Percentiles rank a stretch among this genome's conserved stretches.
Conservation (phyloP, 2,888 invertebrate genomes). For the Sisyra nigra region DNA sequence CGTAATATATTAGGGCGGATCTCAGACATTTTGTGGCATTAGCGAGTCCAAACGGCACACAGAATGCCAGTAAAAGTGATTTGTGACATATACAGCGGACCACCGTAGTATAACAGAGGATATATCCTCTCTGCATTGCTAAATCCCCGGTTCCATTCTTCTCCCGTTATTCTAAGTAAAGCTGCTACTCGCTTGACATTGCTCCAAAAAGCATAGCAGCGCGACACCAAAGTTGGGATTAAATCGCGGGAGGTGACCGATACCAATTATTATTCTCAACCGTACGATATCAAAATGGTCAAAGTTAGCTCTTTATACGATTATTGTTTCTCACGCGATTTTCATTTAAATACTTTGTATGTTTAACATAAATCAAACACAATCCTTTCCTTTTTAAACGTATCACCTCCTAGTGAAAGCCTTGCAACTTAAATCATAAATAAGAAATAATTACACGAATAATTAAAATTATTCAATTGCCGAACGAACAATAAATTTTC, state of each 20-base stretch:
- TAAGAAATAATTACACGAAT: too few species aligned
- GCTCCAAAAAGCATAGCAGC: not conserved
- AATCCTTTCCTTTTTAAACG: too few species aligned
- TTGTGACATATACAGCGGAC: conserved; percentile 21
- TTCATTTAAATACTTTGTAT: not conserved
- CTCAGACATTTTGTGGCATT: conserved; percentile 20
- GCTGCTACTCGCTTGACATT: conserved; percentile 1
- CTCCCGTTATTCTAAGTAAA: conserved; percentile 14
- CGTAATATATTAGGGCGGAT: conserved; percentile 10
- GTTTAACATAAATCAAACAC: too few species aligned
- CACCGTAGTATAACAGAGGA: conserved; percentile 12
- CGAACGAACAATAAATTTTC: too few species aligned
- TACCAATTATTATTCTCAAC: conserved; percentile 26
- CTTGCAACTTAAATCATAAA: too few species aligned
- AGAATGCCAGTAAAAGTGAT: conserved; percentile 29
- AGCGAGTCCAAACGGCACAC: conserved; percentile 16
- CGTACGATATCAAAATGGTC: conserved; percentile 1
- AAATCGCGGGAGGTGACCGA: conserved; percentile 18
- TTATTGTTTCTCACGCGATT: not conserved
- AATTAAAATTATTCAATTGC: too few species aligned
- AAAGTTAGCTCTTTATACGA: too few species aligned
- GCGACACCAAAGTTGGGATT: conserved; percentile 15
- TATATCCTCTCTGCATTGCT: conserved; percentile 27
- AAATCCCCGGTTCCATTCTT: conserved; percentile 25
- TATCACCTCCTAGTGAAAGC: too few species aligned